Base-by-base conservation (phyloP, 2,888 invertebrate species). In the Pedicia rivosa region DNA sequence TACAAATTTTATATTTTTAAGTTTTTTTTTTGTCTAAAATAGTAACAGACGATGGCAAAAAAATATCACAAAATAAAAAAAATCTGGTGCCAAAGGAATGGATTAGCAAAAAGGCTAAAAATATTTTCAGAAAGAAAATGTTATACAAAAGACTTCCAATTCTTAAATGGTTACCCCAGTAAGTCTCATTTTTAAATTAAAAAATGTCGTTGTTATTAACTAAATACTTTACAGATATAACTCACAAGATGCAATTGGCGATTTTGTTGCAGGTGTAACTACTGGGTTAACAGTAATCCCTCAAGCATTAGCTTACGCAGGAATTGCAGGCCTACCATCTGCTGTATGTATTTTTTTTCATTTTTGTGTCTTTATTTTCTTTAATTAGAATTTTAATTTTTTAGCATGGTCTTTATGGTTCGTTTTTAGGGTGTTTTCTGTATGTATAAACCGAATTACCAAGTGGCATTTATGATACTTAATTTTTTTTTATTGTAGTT, bases 281-380 rank as follows among this genome's bases (percentile, higher is more conserved):
- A 91, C 92, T 10, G 92, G 90, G 0, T 69, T 92, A 40, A 92
- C 91, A 1, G 88, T 92, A 38, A 88, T 94, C 48, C 92, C 91
- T 10, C 91, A 91, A 63, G 81, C 82, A 10, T 64, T 84, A 41
- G 84, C 84, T 9, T 84, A 84, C 59, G 70, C 81, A 19, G 79
- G 75, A 54, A 78, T 83, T 42, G 83, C 83, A 33, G 80, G 81
- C 14, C 63, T 84, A 42, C 79, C 82, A 36, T 69, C 79, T 19
- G 65, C 75, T 55, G 74, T 73, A 54, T 53, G 56, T 54, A 34
- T 19, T 5, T 31, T 24, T 17, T 12, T 36, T 27, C 27, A 24
- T 17, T 12, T 34, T 13, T n/a, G 17, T 22, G 26, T 28, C 7
- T 26, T 33, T 37, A 29, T 9, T 24, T 28, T 28, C 16, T 17